phyloP scores from a whole-genome alignment of 53 echinoderm and acorn worm species.

The Echinometra lucunter region DNA sequence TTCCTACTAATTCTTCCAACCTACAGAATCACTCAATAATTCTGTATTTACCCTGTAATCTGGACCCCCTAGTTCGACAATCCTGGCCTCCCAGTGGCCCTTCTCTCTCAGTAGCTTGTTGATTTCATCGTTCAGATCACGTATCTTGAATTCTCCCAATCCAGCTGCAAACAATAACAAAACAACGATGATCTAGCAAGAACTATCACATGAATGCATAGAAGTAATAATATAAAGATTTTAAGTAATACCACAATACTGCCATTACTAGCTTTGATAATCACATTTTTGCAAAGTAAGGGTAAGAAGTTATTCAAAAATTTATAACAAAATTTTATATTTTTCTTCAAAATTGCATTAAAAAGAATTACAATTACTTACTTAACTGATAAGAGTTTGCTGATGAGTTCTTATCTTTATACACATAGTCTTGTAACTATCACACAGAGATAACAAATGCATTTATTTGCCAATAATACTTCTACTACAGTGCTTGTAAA shows the following conservation, averaged over 20 bases:
- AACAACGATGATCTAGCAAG: neutral
- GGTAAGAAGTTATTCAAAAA: too few relatives aligned
- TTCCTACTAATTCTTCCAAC: neutral
- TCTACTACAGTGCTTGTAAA: too few relatives aligned
- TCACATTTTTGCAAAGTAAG: too few relatives aligned
- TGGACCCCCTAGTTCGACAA: slow-evolving; percentile 98
- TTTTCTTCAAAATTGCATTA: too few relatives aligned
- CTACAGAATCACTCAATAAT: neutral
- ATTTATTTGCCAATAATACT: too few relatives aligned
- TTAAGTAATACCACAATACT: neutral
- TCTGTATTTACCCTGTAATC: slow-evolving; percentile 83
- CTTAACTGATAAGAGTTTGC: too few relatives aligned
- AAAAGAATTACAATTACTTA: too few relatives aligned
- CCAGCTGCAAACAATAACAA: slow-evolving; percentile 80
- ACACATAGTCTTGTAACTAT: too few relatives aligned
- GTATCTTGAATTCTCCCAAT: slow-evolving; percentile 93
- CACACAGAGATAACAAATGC: too few relatives aligned
- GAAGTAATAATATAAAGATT: neutral
- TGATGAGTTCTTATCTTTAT: too few relatives aligned
- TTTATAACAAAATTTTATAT: too few relatives aligned
- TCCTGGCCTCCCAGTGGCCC: slow-evolving; percentile 93
- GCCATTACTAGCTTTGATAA: too few relatives aligned
- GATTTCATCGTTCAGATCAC: slow-evolving; percentile 98
- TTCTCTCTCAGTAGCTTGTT: slow-evolving; percentile 97
- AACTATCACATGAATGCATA: neutral